Percentiles rank a stretch among this genome's conserved stretches.
Conservation (phyloP, 2,113 vertebrate species). For the Barnardius zonarius region DNA sequence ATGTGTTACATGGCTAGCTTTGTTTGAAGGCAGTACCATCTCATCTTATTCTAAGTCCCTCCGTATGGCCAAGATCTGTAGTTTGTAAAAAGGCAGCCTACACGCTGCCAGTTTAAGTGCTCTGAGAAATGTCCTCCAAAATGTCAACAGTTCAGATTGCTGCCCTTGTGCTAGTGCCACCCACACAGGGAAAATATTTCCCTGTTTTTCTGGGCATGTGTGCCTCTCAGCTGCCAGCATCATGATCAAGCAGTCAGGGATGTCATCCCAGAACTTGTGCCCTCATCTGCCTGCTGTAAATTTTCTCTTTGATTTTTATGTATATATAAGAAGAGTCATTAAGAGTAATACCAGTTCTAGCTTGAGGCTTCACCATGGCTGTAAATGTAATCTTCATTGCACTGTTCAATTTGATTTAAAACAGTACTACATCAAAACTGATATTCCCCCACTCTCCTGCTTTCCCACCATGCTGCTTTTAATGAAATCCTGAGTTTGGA, state of each 20-base stretch:
- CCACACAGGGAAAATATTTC: rapidly evolving
- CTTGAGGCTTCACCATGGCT: background rate
- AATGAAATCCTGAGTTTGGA: background rate
- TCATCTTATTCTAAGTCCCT: background rate
- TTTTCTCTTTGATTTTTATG: background rate
- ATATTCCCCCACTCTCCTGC: rapidly evolving
- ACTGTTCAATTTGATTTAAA: background rate
- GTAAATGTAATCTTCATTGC: background rate
- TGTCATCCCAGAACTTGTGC: background rate
- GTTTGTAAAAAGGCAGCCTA: background rate
- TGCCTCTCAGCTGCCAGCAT: background rate
- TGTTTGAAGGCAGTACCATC: background rate
- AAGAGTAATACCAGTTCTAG: background rate
- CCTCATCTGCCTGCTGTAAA: background rate
- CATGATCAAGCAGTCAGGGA: rapidly evolving
- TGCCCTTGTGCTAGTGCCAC: background rate
- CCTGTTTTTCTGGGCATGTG: background rate
- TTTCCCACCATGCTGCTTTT: background rate
- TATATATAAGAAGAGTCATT: background rate
- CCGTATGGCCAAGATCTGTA: background rate
- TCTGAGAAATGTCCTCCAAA: background rate
- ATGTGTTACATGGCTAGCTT: background rate
- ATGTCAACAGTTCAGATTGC: background rate
- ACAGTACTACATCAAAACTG: background rate
- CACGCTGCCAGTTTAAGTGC: background rate